Base-by-base conservation (phyloP, 2,888 invertebrate species). In the Cremastinae sp. region DNA sequence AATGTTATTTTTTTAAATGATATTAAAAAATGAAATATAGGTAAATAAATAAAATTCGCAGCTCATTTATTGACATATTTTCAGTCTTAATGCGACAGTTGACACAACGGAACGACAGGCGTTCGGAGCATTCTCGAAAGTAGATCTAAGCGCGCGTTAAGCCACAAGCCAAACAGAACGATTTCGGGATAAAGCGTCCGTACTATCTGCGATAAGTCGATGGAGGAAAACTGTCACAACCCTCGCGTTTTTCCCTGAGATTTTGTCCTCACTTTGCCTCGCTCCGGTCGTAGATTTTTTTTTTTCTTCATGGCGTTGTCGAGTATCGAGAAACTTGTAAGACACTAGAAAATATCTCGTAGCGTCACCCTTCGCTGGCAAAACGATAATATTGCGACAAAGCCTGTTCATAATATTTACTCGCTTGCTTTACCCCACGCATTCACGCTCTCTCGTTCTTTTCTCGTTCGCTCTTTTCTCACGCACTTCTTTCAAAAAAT, bases 361-460 rank as follows among this genome's bases (percentile, higher is more conserved):
- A 10, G 28, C 28, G 28, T 1, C 7, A 18, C 55, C 41, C 61
- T 47, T 22, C 39, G 58, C 43, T 68, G 68, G 47, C 76, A 66
- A 74, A 82, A 83, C 78, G 83, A 85, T 84, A 85, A 85, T 85
- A 84, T 85, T 85, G 81, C 83, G 81, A 82, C 82, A 81, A 81
- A 77, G 75, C 62, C 76, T n/a, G 62, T 51, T 79, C 79, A 80
- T 80, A 80, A 85, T 85, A 84, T 85, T 84, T 84, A 75, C 78
- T 66, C 81, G 79, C 85, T 84, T 84, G 78, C 76, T 68, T 74
- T 58, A 53, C 68, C 61, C 78, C 58, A 58, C 43, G 49, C 47
- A n/a, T n/a, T n/a, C n/a, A n/a, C n/a, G n/a, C n/a, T n/a, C n/a
- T n/a, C n/a, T n/a, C n/a, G n/a, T n/a, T n/a, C n/a, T n/a, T n/a